Base-by-base conservation (phyloP, 1,140 invertebrate genomes). In the Carposina sasakii region DNA sequence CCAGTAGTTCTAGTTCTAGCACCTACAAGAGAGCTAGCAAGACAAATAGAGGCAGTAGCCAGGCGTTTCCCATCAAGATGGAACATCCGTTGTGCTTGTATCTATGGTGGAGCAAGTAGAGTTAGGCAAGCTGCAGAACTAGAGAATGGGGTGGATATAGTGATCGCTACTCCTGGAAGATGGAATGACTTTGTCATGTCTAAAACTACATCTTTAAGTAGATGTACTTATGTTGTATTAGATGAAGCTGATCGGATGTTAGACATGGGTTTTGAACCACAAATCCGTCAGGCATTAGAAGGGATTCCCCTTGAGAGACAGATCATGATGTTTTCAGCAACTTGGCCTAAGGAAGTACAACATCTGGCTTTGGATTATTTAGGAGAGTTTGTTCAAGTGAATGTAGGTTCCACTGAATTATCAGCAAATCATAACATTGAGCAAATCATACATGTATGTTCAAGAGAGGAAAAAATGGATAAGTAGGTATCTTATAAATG, bases 211-310 rank as follows among this genome's bases (percentile, higher is more conserved):
- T 96, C 94, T 72, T 83, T 99, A 20, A 89, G 89, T 46, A 89
- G 96, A 57, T 96, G 94, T 68, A 97, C 95, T 17, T 94, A 88
- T 71, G 73, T 88, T 23, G 87, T 88, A 1, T 63, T 88, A 13
- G 87, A 88, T 64, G 87, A 88, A 78, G 92, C 92, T 23, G 92
- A 94, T 78, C 89, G 96, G 60, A 98, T 98, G 96, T 88, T 98
- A 69, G 96, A 98, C 78, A 98, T 98, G 96, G 97, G 97, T 75
- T 99, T 99, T 85, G 97, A 98, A 76, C 94, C 96, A 13, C 96
- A 98, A 84, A 98, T 98, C 63, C 88, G 96, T 58, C 88, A 93
- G 54, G 97, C 98, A 60, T 92, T 98, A 15, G 92, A 97, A 74
- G 89, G 94, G 57, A 91, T 84, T 3, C 78, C 78, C 6, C 39